Evolutionary conservation across 2,888 invertebrate species (phyloP).

Genomic region (Caenorhabditis sp.): DNA sequence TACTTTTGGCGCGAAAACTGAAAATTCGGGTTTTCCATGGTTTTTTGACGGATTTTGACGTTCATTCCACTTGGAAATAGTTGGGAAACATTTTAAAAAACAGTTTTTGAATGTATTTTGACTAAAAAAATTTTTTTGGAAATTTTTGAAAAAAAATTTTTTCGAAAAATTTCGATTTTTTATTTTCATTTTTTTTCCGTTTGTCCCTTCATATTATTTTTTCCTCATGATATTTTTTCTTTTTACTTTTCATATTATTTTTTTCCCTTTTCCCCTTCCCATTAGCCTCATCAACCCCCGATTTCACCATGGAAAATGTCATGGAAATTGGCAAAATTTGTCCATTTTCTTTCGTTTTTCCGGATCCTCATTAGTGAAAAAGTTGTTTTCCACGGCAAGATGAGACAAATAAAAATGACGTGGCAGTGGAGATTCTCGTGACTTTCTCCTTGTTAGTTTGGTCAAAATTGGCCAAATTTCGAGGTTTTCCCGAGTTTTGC

Average conservation of each 20-base stretch:
- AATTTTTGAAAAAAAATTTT: background rate
- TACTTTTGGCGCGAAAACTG: too few relatives aligned
- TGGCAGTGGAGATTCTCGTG: background rate
- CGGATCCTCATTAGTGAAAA: slow-evolving; percentile 5
- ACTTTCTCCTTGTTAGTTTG: background rate
- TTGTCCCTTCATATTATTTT: background rate
- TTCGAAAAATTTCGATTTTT: background rate
- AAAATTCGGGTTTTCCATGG: too few relatives aligned
- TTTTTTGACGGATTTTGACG: too few relatives aligned
- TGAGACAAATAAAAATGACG: background rate
- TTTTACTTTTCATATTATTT: background rate
- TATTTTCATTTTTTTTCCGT: background rate
- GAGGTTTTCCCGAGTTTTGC: background rate
- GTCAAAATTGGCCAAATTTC: slow-evolving; percentile 1
- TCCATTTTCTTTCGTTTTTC: slow-evolving; percentile 7
- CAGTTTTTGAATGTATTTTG: too few relatives aligned
- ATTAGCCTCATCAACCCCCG: slow-evolving; percentile 45
- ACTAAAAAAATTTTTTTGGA: background rate
- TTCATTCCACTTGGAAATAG: too few relatives aligned
- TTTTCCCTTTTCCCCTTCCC: background rate
- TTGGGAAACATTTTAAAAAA: too few relatives aligned
- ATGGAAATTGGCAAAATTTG: slow-evolving; percentile 19
- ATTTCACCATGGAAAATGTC: slow-evolving; percentile 27
- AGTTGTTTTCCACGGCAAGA: background rate
- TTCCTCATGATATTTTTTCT: background rate